Evolutionary conservation across 2,797 vertebrate species (phyloP), one percentile per base, ranked within the genome.

Genomic region (Cyclopterus lumpus): DNA sequence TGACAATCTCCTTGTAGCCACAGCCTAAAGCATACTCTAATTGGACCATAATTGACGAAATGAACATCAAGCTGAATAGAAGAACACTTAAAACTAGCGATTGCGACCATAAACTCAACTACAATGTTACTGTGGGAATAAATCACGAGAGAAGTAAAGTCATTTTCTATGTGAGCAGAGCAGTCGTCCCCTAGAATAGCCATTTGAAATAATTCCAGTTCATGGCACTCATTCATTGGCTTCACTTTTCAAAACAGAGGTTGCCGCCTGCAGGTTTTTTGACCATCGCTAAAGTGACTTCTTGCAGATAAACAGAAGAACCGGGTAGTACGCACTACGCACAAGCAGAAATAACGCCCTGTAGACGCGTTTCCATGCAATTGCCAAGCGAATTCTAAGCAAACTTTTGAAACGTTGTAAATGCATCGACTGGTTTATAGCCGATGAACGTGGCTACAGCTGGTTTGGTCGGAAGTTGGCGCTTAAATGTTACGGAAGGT

Each of bases 301-400:
- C 8, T 42, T 16, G 14, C 26, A 6, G 20, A 62, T 22, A 16
- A 71, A 22, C 34, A 53, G 24, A 53, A 22, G 15, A 7, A 32
- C 0, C 18, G 0, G 26, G 5, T 28, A 8, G 28, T n/a, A n/a
- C n/a, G n/a, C n/a, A n/a, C n/a, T 18, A 24, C 16, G 38, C 14
- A 46, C 20, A 60, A 6, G 32, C 12, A 24, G 36, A 11, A 36
- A 34, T 3, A 36, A 34, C 8, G 9, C 34, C 9, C 34, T 36
- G 36, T 36, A 36, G 34, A 32, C 32, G 32, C 4, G 32, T 32
- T 32, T 32, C 32, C 32, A 32, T 32, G 32, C 6, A 32, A 32
- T 32, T 8, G 3, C 8, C 32, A n/a, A n/a, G n/a, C n/a, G n/a
- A n/a, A n/a, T n/a, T n/a, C n/a, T n/a, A n/a, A n/a, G n/a, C n/a